Evolutionary conservation across 2,797 vertebrate species (phyloP).

Genomic region (Periophthalmus magnuspinnatus): DNA sequence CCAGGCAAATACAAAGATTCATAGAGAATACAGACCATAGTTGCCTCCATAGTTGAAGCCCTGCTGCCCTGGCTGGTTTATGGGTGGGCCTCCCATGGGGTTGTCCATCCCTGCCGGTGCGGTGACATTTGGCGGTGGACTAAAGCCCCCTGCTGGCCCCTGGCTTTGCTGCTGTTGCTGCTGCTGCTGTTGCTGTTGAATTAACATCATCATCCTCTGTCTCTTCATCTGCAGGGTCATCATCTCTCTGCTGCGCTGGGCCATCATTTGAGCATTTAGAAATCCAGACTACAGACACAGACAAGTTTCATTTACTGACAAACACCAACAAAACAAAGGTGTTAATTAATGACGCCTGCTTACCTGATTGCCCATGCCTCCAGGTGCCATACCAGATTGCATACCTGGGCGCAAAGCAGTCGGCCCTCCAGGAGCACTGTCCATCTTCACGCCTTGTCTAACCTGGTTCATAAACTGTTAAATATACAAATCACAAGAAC

Average conservation of each 20-base stretch:
- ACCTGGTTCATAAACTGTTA: constrained; percentile 94
- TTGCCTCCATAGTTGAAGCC: constrained; percentile 87
- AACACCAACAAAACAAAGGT: neutral
- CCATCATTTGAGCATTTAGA: constrained; percentile 94
- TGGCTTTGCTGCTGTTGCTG: constrained; percentile 63
- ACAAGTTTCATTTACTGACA: neutral
- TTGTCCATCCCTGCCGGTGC: constrained; percentile 89
- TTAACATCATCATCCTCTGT: constrained; percentile 89
- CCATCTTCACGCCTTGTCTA: constrained; percentile 89
- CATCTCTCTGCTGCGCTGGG: constrained; percentile 91
- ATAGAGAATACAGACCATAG: constrained; percentile 80
- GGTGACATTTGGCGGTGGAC: constrained; percentile 93
- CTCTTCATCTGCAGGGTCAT: constrained; percentile 89
- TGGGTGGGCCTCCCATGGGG: constrained; percentile 79
- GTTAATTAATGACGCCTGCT: constrained; percentile 3
- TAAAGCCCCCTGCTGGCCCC: constrained; percentile 84
- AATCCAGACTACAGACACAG: constrained; percentile 80
- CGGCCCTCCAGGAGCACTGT: constrained; percentile 76
- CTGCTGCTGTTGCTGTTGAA: constrained; percentile 82
- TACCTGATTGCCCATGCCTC: constrained; percentile 77
- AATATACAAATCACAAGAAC: neutral
- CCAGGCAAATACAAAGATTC: too few relatives aligned
- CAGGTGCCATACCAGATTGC: constrained; percentile 83
- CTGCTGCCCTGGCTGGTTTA: constrained; percentile 88
- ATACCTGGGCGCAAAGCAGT: constrained; percentile 86